Percentiles rank a stretch among this genome's conserved stretches.
Evolutionary conservation across 2,888 invertebrate genomes (phyloP).

Genomic region (Cremastinae sp.): DNA sequence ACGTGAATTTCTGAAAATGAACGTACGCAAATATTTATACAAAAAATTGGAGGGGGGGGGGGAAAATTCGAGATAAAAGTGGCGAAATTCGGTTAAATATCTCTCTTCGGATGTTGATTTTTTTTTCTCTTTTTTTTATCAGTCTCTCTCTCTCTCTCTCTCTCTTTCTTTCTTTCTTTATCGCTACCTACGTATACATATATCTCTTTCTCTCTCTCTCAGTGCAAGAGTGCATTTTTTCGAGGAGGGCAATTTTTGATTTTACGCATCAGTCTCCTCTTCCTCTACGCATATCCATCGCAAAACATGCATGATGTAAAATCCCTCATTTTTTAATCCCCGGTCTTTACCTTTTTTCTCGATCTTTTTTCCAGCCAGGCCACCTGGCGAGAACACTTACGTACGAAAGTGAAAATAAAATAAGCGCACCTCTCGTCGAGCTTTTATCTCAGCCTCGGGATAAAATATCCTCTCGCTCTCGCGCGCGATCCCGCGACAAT

Average conservation of each 20-base stretch:
- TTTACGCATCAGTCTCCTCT: slow-evolving; percentile 47
- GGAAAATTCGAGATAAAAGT: slow-evolving; percentile 47
- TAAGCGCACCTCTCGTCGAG: slow-evolving; percentile 11
- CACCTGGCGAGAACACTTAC: slow-evolving; percentile 35
- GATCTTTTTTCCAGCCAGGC: slow-evolving; percentile 9
- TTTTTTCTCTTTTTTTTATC: no score
- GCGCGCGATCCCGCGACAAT: neutral
- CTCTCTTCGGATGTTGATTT: neutral
- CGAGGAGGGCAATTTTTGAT: slow-evolving; percentile 57
- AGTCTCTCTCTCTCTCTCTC: slow-evolving; percentile 3
- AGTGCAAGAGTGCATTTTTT: neutral
- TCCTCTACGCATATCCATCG: neutral
- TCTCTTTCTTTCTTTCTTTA: no score
- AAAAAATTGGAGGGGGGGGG: neutral
- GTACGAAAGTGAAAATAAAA: neutral
- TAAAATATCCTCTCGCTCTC: slow-evolving; percentile 10
- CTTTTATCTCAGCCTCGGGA: slow-evolving; percentile 8
- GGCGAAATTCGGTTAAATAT: slow-evolving; percentile 49
- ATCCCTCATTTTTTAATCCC: slow-evolving; percentile 10
- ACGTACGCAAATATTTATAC: slow-evolving; percentile 4
- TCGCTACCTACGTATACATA: no score
- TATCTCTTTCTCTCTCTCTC: no score
- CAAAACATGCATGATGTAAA: slow-evolving; percentile 12
- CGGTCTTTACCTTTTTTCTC: neutral
- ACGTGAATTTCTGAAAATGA: neutral